Base-by-base conservation (phyloP, 2,888 invertebrate genomes). In the Aethes cnicana region DNA sequence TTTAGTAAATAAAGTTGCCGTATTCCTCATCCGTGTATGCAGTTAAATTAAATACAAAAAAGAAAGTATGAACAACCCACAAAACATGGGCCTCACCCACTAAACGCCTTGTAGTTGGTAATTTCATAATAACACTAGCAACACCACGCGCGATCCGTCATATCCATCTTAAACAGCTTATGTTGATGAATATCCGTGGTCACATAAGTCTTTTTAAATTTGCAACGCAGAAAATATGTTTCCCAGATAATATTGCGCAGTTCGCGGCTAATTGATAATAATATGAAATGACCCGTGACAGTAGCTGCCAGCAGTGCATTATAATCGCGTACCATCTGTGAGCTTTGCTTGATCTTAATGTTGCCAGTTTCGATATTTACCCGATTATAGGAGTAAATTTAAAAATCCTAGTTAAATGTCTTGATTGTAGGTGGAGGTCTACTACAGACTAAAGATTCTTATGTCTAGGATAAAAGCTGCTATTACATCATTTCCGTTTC, bases 241-340 rank as follows among this genome's bases (percentile, higher is more conserved):
- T 70, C 72, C 67, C 77, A 75, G 68, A 64, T 69, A 67, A 70
- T 64, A 69, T 67, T 65, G 68, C 58, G 65, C 64, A 72, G 66
- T 77, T 77, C 72, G 72, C 77, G 66, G 56, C 76, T 85, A 87
- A 87, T 87, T 85, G 84, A 78, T 87, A 88, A 88, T 88, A 71
- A 82, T 72, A 75, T 77, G 81, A 82, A 86, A 87, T 86, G 81
- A 84, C 77, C 78, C 87, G 76, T 86, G 84, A 80, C 85, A 84
- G 84, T 80, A 83, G 86, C 85, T 81, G 71, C 64, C 76, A 73
- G 68, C 66, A 64, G 63, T 64, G 68, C 69, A 69, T 72, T 69
- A 58, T 75, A 77, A 75, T 75, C 68, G 72, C 60, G 57, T 60
- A 62, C 61, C 61, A 58, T 60, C 68, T 68, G 62, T 65, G 68